phyloP scores from a whole-genome alignment of 2,113 vertebrate species.

The Ivindomyrus marchei region DNA sequence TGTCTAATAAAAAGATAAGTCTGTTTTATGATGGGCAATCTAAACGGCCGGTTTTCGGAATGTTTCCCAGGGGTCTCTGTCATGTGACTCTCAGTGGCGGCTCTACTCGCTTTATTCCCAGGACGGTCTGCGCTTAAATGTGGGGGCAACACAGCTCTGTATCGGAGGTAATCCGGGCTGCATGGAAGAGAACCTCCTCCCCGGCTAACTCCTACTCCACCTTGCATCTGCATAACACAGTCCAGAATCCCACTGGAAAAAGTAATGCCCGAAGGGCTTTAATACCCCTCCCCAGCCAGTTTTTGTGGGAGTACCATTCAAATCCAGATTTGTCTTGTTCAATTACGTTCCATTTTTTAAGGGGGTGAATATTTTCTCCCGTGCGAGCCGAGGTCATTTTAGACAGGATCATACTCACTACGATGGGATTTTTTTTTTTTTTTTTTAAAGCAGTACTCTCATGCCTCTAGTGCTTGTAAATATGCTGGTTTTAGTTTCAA shows the following conservation, averaged over 20 bases:
- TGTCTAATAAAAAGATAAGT: not conserved
- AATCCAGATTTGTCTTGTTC: constrained; percentile 39
- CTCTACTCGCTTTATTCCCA: constrained; percentile 49
- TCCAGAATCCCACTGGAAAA: constrained; percentile 54
- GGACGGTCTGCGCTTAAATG: constrained; percentile 53
- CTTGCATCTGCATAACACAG: constrained; percentile 22
- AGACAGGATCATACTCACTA: not conserved
- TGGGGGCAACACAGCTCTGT: constrained; percentile 52
- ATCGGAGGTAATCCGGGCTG: constrained; percentile 60
- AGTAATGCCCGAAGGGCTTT: constrained; percentile 56
- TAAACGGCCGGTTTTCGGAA: not conserved
- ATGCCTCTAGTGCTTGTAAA: not conserved
- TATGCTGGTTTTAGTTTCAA: not conserved
- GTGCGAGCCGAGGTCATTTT: not conserved
- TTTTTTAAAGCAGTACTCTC: not conserved
- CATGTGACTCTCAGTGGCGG: constrained; percentile 59
- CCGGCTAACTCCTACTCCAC: too few relatives aligned
- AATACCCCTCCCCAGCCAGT: constrained; percentile 46
- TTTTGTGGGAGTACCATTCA: constrained; percentile 39
- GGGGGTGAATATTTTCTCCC: not conserved
- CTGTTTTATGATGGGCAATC: not conserved
- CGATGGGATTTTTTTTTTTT: not conserved
- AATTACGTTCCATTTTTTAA: constrained; percentile 23
- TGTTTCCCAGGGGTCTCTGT: constrained; percentile 32
- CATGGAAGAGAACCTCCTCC: constrained; percentile 27